Conservation (phyloP, 37 sponge, comb jelly and placozoan genomes). For the Aplysina aerophoba region DNA sequence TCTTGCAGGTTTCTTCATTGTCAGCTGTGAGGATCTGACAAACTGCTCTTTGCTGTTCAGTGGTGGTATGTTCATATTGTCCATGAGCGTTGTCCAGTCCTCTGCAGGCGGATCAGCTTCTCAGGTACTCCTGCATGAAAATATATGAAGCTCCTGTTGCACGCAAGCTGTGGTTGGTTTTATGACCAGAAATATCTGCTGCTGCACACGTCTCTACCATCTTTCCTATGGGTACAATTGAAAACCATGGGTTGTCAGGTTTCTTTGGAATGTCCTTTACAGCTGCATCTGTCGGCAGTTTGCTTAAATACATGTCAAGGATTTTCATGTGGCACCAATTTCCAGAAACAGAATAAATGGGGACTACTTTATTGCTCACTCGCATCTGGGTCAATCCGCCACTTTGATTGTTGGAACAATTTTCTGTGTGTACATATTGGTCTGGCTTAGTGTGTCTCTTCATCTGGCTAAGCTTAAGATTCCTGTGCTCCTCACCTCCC, state of each 20-base stretch:
- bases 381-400: constrained; percentile 40
- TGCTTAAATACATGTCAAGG: constrained; percentile 33
- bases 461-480: constrained; percentile 33
- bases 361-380: constrained; percentile 28
- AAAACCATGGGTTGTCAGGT: constrained; percentile 20
- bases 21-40: no score
- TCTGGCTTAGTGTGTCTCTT: not conserved
- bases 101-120: no score
- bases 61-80: no score
- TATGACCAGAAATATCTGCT: no score
- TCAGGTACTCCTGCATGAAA: no score
- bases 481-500: constrained; percentile 49
- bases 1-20: no score
- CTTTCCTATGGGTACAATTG: no score
- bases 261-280: not conserved
- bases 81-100: no score
- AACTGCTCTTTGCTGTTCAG: no score
- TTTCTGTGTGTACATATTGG: constrained; percentile 34
- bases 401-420: constrained; percentile 43
- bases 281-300: constrained; percentile 15
- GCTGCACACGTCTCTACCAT: no score
- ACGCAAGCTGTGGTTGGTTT: no score
- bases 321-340: constrained; percentile 9
- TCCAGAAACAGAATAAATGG: constrained; percentile 24
- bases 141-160: no score